Percentiles rank a stretch among this genome's conserved stretches.
phyloP scores from a whole-genome alignment of 2,888 invertebrate species.

The Epinotia nisella region DNA sequence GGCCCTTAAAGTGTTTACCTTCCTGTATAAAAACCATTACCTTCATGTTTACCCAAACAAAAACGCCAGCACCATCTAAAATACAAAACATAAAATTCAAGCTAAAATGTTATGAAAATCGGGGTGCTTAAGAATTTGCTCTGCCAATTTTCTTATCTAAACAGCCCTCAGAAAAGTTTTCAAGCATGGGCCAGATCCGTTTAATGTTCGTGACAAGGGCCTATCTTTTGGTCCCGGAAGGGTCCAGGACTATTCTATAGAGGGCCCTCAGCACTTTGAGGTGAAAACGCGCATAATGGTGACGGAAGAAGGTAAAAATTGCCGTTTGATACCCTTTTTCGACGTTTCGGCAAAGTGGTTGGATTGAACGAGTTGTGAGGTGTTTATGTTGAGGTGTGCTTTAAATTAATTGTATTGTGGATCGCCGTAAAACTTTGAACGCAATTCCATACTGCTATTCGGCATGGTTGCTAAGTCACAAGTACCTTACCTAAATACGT shows the following conservation, averaged over 20 bases:
- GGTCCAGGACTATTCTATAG: slow-evolving; percentile 39
- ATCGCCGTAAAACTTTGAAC: no score
- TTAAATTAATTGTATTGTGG: no score
- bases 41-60: neutral
- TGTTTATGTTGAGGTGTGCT: neutral
- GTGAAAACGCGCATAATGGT: slow-evolving; percentile 34
- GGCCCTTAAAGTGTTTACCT: neutral
- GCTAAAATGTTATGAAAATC: slow-evolving; percentile 36
- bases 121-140: slow-evolving; percentile 36
- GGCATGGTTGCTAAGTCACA: no score
- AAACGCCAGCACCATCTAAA: neutral
- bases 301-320: slow-evolving; percentile 39
- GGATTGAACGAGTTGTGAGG: slow-evolving; percentile 1
- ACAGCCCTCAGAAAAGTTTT: slow-evolving; percentile 39
- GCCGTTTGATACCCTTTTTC: slow-evolving; percentile 39
- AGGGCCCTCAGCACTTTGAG: slow-evolving; percentile 17
- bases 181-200: slow-evolving; percentile 34
- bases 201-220: slow-evolving; percentile 28
- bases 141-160: slow-evolving; percentile 46
- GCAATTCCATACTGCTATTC: no score
- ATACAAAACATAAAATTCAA: slow-evolving; percentile 19
- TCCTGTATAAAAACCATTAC: neutral
- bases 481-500: no score
- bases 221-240: slow-evolving; percentile 40
- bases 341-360: slow-evolving; percentile 27